Evolutionary conservation across 2,888 invertebrate species (phyloP).

Genomic region (Eupithecia exiguata): DNA sequence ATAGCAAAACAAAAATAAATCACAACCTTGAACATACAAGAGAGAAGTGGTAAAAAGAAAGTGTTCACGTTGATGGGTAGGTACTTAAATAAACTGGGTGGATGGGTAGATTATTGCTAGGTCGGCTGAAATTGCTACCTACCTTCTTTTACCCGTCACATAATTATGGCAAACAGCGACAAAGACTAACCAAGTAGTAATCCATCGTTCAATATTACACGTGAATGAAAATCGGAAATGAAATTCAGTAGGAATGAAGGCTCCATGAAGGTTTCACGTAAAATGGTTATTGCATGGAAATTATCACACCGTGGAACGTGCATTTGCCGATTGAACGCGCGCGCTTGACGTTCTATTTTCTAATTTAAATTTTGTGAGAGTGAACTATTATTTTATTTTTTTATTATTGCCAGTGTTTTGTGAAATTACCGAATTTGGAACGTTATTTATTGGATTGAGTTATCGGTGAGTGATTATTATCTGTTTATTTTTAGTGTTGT

Average conservation of each 20-base stretch:
- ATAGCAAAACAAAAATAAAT: not conserved
- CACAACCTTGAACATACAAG: not conserved
- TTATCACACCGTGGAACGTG: conserved; percentile 61
- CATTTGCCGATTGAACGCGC: conserved; percentile 69
- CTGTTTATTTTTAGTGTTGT: not conserved
- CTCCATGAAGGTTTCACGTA: conserved; percentile 48
- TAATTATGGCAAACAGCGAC: not conserved
- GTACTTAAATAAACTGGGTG: not conserved
- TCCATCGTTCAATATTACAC: conserved; percentile 24
- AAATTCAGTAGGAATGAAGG: conserved; percentile 25
- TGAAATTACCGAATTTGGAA: conserved; percentile 5
- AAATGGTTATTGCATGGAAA: conserved; percentile 64
- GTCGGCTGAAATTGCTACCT: conserved; percentile 2
- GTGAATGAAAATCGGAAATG: conserved; percentile 33
- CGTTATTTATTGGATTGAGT: conserved; percentile 37
- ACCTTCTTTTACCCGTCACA: not conserved
- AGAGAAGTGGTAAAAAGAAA: not conserved
- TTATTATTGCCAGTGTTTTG: conserved; percentile 39
- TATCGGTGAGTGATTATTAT: conserved; percentile 27
- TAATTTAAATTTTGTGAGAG: conserved; percentile 32
- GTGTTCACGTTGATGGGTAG: not conserved
- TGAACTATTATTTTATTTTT: conserved; percentile 35
- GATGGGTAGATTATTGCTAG: not conserved
- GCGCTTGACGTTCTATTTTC: conserved; percentile 51
- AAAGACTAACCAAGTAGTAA: not conserved